Evolutionary conservation across 2,797 vertebrate species (phyloP).

Genomic region (Pyrocephalus nanus): DNA sequence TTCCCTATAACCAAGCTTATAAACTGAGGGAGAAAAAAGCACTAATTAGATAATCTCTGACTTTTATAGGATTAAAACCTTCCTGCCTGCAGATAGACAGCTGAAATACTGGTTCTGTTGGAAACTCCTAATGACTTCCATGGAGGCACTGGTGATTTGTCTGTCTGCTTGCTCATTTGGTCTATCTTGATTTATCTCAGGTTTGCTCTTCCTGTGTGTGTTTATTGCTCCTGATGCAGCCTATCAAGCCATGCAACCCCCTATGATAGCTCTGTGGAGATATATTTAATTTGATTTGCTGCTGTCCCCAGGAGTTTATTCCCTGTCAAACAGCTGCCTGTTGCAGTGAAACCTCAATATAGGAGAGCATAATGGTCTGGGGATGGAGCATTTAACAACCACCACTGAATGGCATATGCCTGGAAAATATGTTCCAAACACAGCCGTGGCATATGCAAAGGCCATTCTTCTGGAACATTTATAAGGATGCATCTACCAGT

Average conservation of each 20-base stretch:
- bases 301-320: slow-evolving; percentile 59
- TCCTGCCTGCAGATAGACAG: not conserved
- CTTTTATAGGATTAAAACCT: slow-evolving; percentile 32
- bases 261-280: slow-evolving; percentile 55
- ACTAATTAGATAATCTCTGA: slow-evolving; percentile 27
- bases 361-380: slow-evolving; percentile 33
- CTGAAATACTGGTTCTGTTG: not conserved
- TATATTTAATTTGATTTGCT: slow-evolving; percentile 69
- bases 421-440: slow-evolving; percentile 16
- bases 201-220: slow-evolving; percentile 43
- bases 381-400: slow-evolving; percentile 53
- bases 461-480: not conserved
- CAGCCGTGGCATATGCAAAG: not conserved
- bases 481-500: not conserved
- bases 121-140: slow-evolving; percentile 17
- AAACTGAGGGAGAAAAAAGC: not conserved
- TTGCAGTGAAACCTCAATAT: slow-evolving; percentile 29
- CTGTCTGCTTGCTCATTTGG: slow-evolving; percentile 52
- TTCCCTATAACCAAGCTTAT: not conserved
- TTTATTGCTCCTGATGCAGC: slow-evolving; percentile 54
- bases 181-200: slow-evolving; percentile 50
- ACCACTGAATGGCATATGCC: slow-evolving; percentile 49
- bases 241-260: slow-evolving; percentile 35
- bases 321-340: slow-evolving; percentile 63
- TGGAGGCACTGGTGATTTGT: slow-evolving; percentile 36